phyloP scores from a whole-genome alignment of 2,797 vertebrate species.

The Lagocephalus sceleratus region DNA sequence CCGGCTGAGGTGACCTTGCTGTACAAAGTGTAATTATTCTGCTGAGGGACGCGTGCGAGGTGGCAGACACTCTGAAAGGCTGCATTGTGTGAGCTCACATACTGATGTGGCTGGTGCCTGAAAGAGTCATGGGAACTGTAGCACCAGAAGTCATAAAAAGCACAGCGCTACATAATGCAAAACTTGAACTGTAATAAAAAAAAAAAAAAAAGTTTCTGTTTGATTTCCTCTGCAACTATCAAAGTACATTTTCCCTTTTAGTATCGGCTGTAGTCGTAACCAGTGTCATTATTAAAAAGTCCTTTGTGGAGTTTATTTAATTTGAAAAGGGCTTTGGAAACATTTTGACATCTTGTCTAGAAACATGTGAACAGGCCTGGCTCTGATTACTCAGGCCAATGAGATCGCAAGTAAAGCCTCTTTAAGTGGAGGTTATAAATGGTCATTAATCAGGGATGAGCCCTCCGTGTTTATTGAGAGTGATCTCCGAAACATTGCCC shows the following conservation, averaged over 20 bases:
- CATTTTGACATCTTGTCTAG: slow-evolving; percentile 30
- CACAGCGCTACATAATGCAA: slow-evolving; percentile 27
- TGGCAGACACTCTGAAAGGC: slow-evolving; percentile 74
- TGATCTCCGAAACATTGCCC: slow-evolving; percentile 73
- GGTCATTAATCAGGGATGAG: slow-evolving; percentile 77
- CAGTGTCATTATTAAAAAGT: slow-evolving; percentile 8
- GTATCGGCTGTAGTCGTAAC: slow-evolving; percentile 7
- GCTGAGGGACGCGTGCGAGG: slow-evolving; percentile 64
- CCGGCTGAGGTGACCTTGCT: slow-evolving; percentile 72
- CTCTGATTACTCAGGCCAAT: slow-evolving; percentile 61
- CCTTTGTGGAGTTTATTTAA: slow-evolving; percentile 13
- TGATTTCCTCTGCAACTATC: slow-evolving; percentile 6
- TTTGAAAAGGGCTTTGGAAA: slow-evolving; percentile 34
- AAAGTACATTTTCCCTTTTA: slow-evolving; percentile 2
- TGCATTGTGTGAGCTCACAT: slow-evolving; percentile 73
- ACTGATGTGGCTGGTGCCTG: slow-evolving; percentile 66
- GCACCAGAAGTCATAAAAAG: slow-evolving; percentile 45
- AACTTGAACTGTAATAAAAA: slow-evolving; percentile 7
- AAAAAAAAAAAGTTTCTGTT: slow-evolving; percentile 2
- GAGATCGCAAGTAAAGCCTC: slow-evolving; percentile 63
- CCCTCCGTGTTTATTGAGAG: slow-evolving; percentile 67
- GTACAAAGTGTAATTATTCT: slow-evolving; percentile 79
- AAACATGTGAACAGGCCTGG: slow-evolving; percentile 24
- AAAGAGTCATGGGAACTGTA: slow-evolving; percentile 50
- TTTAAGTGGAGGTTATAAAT: slow-evolving; percentile 76